These are phyloP conservation scores for Sycon ciliatum DNA, from an alignment of 37 sponge, comb jelly and placozoan genomes.

Conservation along the genomic window DNA sequence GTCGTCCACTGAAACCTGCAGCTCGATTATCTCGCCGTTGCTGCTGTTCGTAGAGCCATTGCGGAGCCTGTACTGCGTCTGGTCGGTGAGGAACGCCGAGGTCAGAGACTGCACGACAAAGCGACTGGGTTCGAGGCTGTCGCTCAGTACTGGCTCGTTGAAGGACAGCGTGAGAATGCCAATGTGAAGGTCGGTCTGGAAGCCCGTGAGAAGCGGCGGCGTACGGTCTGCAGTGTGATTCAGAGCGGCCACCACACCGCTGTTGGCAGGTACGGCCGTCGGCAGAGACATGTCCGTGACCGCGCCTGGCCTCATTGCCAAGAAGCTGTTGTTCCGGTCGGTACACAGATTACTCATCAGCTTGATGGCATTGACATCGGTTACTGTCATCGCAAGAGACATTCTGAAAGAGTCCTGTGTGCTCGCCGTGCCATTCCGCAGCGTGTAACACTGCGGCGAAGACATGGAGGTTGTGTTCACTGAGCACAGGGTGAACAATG, in stretches of 20 bases:
- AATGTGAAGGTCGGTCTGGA: slow-evolving; percentile 46
- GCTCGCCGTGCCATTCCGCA: slow-evolving; percentile 22
- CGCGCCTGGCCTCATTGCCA: slow-evolving; percentile 28
- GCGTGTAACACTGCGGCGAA: slow-evolving; percentile 24
- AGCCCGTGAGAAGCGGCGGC: slow-evolving; percentile 45
- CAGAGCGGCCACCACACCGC: not conserved
- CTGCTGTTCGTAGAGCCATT: slow-evolving; percentile 45
- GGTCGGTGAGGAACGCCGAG: not conserved
- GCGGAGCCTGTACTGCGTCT: slow-evolving; percentile 39
- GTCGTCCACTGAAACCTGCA: slow-evolving; percentile 47
- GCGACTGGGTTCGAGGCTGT: slow-evolving; percentile 29
- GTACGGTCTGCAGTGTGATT: slow-evolving; percentile 43
- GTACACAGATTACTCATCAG: slow-evolving; percentile 53
- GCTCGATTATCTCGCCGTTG: slow-evolving; percentile 43
- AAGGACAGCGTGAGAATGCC: slow-evolving; percentile 51
- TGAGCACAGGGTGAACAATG: slow-evolving; percentile 34
- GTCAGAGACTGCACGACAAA: not conserved
- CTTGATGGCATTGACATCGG: slow-evolving; percentile 57
- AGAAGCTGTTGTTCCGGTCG: slow-evolving; percentile 37
- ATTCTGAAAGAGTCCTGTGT: slow-evolving; percentile 38
- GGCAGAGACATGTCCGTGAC: slow-evolving; percentile 49
- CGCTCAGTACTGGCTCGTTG: slow-evolving; percentile 68
- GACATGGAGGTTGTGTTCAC: slow-evolving; percentile 13
- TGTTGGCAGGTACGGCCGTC: slow-evolving; percentile 36
- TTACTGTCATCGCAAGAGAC: slow-evolving; percentile 20